Conservation (phyloP, 2,888 invertebrate genomes). For the Drosophila tripunctata region DNA sequence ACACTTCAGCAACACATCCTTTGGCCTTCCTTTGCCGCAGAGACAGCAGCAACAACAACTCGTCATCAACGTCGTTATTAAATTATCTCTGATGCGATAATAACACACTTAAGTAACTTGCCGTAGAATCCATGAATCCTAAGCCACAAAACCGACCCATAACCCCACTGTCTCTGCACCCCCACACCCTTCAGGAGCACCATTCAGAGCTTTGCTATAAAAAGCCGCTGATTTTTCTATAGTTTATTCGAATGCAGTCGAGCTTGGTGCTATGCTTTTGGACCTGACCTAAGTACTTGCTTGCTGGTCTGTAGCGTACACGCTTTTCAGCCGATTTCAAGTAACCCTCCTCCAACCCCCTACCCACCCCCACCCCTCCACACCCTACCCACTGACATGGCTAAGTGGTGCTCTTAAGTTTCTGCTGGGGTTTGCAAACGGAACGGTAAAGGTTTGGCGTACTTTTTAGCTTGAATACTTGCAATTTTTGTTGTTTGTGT, state of each 20-base stretch:
- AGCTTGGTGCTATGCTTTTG: conserved; percentile 63
- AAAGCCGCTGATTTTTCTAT: conserved; percentile 78
- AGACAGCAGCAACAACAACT: conserved; percentile 25
- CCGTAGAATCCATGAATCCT: conserved; percentile 24
- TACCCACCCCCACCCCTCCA: background rate
- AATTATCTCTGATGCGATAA: conserved; percentile 82
- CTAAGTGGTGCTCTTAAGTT: conserved; percentile 74
- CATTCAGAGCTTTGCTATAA: conserved; percentile 56
- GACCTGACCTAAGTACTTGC: conserved; percentile 68
- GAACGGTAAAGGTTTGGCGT: conserved; percentile 59
- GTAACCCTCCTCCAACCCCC: conserved; percentile 4
- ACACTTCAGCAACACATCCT: conserved; percentile 63
- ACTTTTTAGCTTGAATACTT: conserved; percentile 62
- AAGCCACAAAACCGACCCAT: background rate
- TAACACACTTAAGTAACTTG: conserved; percentile 78
- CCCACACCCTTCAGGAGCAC: background rate
- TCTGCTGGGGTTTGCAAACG: conserved; percentile 57
- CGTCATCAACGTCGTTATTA: conserved; percentile 72
- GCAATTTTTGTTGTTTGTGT: conserved; percentile 23
- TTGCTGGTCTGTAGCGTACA: conserved; percentile 33
- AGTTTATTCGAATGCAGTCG: conserved; percentile 78
- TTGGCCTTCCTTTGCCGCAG: conserved; percentile 50
- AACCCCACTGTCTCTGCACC: background rate
- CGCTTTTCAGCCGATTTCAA: conserved; percentile 48
- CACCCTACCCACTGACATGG: conserved; percentile 1